Percentiles rank a stretch among this genome's conserved stretches.
phyloP scores from a whole-genome alignment of 2,797 vertebrate genomes.

The Oreochromis grahami region DNA sequence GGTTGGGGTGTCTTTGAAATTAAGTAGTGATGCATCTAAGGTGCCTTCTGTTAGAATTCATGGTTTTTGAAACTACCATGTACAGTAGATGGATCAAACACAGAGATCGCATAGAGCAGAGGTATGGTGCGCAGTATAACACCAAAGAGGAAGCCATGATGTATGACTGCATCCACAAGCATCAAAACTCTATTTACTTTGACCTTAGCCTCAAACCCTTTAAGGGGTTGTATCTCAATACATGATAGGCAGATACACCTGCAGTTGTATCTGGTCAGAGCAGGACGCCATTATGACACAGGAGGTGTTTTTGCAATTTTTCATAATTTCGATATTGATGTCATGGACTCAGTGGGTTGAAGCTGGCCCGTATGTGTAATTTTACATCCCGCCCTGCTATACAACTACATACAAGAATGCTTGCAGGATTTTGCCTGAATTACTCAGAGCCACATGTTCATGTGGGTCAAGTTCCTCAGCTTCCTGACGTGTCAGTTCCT shows the following conservation, averaged over 20 bases:
- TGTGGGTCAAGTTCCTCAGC: conserved; percentile 32
- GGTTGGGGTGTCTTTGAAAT: background rate
- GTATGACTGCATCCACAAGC: background rate
- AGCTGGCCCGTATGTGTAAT: background rate
- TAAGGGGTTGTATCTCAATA: background rate
- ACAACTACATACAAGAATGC: background rate
- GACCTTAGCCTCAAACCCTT: background rate
- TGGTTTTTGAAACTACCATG: background rate
- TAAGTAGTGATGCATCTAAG: conserved; percentile 11
- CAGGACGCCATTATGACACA: background rate
- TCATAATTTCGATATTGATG: background rate
- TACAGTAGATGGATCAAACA: background rate
- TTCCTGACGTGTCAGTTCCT: conserved; percentile 14
- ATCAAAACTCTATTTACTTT: background rate
- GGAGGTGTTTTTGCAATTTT: background rate
- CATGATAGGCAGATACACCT: background rate
- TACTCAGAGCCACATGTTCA: conserved; percentile 12
- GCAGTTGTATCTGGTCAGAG: background rate
- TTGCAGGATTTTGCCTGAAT: background rate
- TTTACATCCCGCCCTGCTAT: background rate
- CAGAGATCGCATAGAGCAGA: background rate
- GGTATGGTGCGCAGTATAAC: background rate
- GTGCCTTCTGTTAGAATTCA: conserved; percentile 18
- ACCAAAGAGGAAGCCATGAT: background rate
- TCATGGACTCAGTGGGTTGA: background rate